Evolutionary conservation across 2,113 vertebrate species (phyloP).

Genomic region (Uria aalge): DNA sequence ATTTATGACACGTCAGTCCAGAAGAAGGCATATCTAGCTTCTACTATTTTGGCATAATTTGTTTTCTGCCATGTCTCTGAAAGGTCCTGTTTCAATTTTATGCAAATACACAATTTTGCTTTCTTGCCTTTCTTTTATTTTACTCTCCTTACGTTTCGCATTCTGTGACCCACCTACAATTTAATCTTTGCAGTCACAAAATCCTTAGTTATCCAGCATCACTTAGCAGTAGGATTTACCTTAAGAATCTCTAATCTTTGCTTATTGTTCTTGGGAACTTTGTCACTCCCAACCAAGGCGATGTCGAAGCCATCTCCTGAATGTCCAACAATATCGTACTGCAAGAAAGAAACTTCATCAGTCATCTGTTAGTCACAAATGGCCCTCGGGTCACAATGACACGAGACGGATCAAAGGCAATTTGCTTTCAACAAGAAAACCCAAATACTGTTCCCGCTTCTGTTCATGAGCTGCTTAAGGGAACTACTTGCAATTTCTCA

Average conservation of each 20-base stretch:
- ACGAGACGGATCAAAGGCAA: not conserved
- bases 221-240: slow-evolving; percentile 72
- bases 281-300: slow-evolving; percentile 80
- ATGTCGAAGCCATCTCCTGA: slow-evolving; percentile 92
- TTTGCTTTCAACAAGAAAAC: not conserved
- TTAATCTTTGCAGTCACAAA: not conserved
- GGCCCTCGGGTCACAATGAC: not conserved
- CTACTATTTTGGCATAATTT: not conserved
- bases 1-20: not conserved
- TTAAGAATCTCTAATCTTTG: slow-evolving; percentile 92
- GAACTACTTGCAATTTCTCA: not conserved
- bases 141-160: not conserved
- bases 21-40: not conserved
- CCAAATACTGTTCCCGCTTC: not conserved
- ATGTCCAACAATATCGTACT: slow-evolving; percentile 94
- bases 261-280: slow-evolving; percentile 90
- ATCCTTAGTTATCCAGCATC: not conserved
- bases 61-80: not conserved
- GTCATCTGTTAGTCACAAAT: not conserved
- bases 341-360: slow-evolving; percentile 44
- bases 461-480: not conserved
- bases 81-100: not conserved
- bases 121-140: not conserved
- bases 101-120: not conserved
- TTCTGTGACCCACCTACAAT: not conserved